Percentiles rank a stretch among this genome's conserved stretches.
Conservation (phyloP, 1,140 invertebrate species). For the Trachymyrmex cornetzi region DNA sequence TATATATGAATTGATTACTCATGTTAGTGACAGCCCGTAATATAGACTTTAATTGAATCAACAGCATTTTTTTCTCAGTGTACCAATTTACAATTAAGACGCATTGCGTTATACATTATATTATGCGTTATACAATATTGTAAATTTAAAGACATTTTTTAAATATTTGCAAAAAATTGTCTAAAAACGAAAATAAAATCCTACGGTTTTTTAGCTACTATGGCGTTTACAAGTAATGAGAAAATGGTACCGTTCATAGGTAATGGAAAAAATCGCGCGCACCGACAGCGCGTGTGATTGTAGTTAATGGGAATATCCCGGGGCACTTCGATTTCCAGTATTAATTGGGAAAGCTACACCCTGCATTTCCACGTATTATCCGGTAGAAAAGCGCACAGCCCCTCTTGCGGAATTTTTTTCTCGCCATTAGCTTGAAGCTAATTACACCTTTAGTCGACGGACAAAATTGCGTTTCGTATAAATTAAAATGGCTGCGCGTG, state of each 20-base stretch:
- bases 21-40: no score
- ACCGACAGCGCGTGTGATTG: constrained; percentile 43
- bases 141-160: not conserved
- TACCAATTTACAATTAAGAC: not conserved
- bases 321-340: constrained; percentile 52
- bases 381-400: constrained; percentile 55
- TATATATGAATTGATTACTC: no score
- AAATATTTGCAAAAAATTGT: constrained; percentile 1
- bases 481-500: constrained; percentile 70
- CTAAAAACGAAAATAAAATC: constrained; percentile 31
- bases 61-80: no score
- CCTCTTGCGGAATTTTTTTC: constrained; percentile 55
- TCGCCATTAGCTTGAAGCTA: constrained; percentile 68
- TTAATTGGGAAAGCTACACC: constrained; percentile 69
- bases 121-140: not conserved
- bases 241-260: constrained; percentile 48
- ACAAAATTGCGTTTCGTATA: constrained; percentile 63
- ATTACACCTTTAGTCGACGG: constrained; percentile 70
- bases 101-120: not conserved
- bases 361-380: constrained; percentile 69
- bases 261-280: constrained; percentile 45
- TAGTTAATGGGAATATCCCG: constrained; percentile 69
- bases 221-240: constrained; percentile 66
- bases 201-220: constrained; percentile 9
- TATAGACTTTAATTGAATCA: no score